phyloP scores from a whole-genome alignment of 2,113 vertebrate species.

The Seriola quinqueradiata region DNA sequence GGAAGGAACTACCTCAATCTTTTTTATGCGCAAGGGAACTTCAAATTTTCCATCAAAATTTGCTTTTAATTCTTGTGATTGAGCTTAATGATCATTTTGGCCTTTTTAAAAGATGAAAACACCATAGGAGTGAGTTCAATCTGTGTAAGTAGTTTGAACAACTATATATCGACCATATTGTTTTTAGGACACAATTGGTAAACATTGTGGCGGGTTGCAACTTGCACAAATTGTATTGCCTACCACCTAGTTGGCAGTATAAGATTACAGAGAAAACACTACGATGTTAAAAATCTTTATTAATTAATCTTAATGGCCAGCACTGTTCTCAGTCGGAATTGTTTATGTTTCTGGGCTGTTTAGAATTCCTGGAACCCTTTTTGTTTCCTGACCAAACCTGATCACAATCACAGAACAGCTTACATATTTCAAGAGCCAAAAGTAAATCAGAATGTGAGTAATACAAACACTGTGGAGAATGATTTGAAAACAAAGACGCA shows the following conservation, averaged over 20 bases:
- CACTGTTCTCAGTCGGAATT: slow-evolving; percentile 37
- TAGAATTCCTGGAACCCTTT: slow-evolving; percentile 70
- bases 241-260: not conserved
- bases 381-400: slow-evolving; percentile 60
- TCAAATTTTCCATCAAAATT: not conserved
- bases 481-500: slow-evolving; percentile 28
- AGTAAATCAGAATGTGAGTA: slow-evolving; percentile 46
- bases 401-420: slow-evolving; percentile 49
- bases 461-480: slow-evolving; percentile 14
- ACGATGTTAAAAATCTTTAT: slow-evolving; percentile 23
- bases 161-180: not conserved
- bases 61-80: not conserved
- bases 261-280: slow-evolving; percentile 23
- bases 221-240: no score
- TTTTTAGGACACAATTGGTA: not conserved
- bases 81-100: not conserved
- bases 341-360: slow-evolving; percentile 66
- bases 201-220: not conserved
- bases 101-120: not conserved
- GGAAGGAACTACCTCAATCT: not conserved
- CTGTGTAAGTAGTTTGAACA: not conserved
- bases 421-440: slow-evolving; percentile 36
- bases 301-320: slow-evolving; percentile 2
- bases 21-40: not conserved
- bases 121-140: not conserved